These are phyloP conservation scores for Euborellia annulipes DNA, from an alignment of 1,140 invertebrate species.

Conservation along the genomic window DNA sequence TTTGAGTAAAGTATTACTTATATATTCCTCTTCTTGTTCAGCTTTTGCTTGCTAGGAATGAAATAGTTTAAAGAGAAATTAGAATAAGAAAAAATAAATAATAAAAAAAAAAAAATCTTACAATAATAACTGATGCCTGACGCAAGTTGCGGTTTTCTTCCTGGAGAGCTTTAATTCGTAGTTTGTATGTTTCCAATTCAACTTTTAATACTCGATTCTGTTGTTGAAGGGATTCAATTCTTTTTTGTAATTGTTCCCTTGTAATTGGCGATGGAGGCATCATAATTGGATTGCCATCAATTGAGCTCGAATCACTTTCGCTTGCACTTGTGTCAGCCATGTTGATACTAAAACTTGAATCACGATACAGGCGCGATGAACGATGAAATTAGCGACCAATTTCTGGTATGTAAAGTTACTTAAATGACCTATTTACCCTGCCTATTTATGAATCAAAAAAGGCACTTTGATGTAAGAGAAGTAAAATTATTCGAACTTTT, in stretches of 20 bases:
- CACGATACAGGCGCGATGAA: no score
- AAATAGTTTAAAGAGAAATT: background rate
- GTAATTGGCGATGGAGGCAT: constrained; percentile 79
- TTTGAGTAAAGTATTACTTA: constrained; percentile 93
- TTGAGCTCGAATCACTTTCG: constrained; percentile 79
- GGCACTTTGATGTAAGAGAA: no score
- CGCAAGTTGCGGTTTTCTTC: constrained; percentile 88
- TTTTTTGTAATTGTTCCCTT: constrained; percentile 79
- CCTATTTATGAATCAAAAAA: no score
- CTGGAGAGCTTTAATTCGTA: constrained; percentile 84
- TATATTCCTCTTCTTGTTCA: constrained; percentile 98
- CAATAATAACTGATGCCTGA: constrained; percentile 93
- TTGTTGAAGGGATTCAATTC: constrained; percentile 90
- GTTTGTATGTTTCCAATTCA: constrained; percentile 89
- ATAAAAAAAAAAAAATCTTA: constrained; percentile 34
- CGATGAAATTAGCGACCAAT: no score
- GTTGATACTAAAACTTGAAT: no score
- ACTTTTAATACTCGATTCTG: constrained; percentile 94
- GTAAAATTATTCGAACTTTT: no score
- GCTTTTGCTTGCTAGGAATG: constrained; percentile 88
- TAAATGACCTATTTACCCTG: no score
- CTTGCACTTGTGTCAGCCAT: constrained; percentile 64
- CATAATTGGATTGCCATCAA: constrained; percentile 82
- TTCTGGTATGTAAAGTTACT: no score
- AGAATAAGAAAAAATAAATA: no score